Evolutionary conservation across 2,888 invertebrate species (phyloP).

Genomic region (Eilema griseolum): DNA sequence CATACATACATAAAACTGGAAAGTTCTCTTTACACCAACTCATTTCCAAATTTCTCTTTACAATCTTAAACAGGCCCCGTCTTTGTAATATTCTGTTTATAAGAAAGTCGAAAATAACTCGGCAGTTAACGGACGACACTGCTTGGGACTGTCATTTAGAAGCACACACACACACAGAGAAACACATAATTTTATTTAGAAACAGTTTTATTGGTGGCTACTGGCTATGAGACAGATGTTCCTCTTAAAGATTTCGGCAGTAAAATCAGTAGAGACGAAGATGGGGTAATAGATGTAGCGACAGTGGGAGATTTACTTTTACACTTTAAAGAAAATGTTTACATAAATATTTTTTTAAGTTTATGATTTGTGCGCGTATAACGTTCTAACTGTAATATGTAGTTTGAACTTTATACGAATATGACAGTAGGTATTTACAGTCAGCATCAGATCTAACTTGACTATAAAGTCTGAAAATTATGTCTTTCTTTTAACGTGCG

Average conservation of each 20-base stretch:
- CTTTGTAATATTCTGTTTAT: slow-evolving; percentile 49
- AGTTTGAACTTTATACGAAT: not conserved
- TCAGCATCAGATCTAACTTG: too few relatives aligned
- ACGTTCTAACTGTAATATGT: not conserved
- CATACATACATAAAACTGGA: slow-evolving; percentile 11
- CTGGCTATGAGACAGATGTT: slow-evolving; percentile 28
- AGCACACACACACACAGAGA: slow-evolving; percentile 29
- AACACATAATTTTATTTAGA: slow-evolving; percentile 48
- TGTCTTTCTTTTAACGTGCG: too few relatives aligned
- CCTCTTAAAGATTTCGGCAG: slow-evolving; percentile 17
- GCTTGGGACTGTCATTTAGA: slow-evolving; percentile 21
- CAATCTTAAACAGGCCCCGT: slow-evolving; percentile 24
- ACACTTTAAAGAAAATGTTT: not conserved
- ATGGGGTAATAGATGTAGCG: not conserved
- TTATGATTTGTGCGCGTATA: not conserved
- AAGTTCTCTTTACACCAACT: not conserved
- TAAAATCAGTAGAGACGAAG: slow-evolving; percentile 16
- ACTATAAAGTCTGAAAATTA: too few relatives aligned
- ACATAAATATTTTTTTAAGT: not conserved
- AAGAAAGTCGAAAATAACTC: slow-evolving; percentile 47
- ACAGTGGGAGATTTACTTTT: not conserved
- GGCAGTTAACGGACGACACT: slow-evolving; percentile 41
- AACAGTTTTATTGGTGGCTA: slow-evolving; percentile 43
- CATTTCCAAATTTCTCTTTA: slow-evolving; percentile 38
- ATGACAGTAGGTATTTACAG: too few relatives aligned